Conservation (phyloP, 2,888 invertebrate species). For the Sarcophaga variegata region DNA sequence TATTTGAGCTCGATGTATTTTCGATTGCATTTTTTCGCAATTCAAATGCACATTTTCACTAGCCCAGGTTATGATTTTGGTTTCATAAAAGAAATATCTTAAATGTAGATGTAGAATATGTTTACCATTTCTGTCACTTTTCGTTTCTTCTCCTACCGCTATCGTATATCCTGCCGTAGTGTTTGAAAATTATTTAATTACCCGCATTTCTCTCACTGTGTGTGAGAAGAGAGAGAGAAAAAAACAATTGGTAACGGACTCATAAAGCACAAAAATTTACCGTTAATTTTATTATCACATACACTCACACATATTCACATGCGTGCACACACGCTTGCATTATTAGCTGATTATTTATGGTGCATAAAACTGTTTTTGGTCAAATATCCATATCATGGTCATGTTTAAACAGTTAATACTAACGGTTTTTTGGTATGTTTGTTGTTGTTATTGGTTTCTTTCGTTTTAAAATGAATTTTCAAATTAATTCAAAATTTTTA, state of each 20-base stretch:
- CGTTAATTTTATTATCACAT: conserved; percentile 13
- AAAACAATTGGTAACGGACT: background rate
- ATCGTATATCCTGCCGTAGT: too few relatives aligned
- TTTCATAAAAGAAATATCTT: too few relatives aligned
- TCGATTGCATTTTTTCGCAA: too few relatives aligned
- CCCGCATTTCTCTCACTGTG: too few relatives aligned
- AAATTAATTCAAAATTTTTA: conserved; percentile 21
- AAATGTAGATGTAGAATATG: too few relatives aligned
- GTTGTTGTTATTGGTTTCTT: conserved; percentile 5
- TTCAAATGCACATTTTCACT: too few relatives aligned
- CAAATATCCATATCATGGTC: conserved; percentile 58
- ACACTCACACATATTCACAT: background rate
- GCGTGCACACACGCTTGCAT: background rate
- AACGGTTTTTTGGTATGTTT: background rate
- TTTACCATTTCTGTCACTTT: too few relatives aligned
- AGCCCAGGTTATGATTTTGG: too few relatives aligned
- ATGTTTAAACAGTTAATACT: conserved; percentile 16
- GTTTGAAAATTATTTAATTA: too few relatives aligned
- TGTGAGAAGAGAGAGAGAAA: too few relatives aligned
- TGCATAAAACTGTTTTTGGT: conserved; percentile 30
- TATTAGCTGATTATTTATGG: conserved; percentile 42
- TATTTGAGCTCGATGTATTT: too few relatives aligned
- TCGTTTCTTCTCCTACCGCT: too few relatives aligned
- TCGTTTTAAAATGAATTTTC: conserved; percentile 27
- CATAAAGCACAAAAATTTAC: conserved; percentile 2